Base-by-base conservation (phyloP, 2,888 invertebrate species). In the Aradus depressus region DNA sequence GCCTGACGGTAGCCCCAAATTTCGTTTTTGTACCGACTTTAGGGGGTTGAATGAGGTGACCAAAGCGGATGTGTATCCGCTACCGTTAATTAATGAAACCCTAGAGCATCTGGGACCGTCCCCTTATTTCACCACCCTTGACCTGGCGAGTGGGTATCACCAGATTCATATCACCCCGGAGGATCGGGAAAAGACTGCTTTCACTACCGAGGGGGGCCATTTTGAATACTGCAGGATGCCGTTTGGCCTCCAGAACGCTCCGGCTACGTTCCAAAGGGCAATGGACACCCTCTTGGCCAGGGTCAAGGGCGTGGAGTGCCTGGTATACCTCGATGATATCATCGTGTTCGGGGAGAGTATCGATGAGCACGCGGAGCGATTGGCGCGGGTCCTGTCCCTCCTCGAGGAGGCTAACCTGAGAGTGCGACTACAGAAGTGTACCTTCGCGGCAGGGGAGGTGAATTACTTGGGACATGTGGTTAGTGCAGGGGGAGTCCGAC, bases 31-130 rank as follows among this genome's bases (percentile, higher is more conserved):
- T 32, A 59, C 61, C 3, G 64, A 64, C 39, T 65, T 58, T 44
- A 50, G 63, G 2, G 52, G 48, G 14, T n/a, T 65, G 4, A 66
- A 66, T 38, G 53, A 57, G 4, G 51, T 56, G 0, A 65, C 64
- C 0, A 56, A 60, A 1, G 59, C 60, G 1, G 63, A 65, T 50
- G 42, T 59, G 1, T 62, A 62, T 48, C 64, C 64, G 1, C 39
- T 66, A 10, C 64, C 65, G 1, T 58, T 61, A 43, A 59, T 66
- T 12, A 50, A 59, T 8, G 64, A 65, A n/a, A 60, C 62, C 8
- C 42, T 62, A 21, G 61, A 64, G 28, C 53, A 55, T 37, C 44
- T 64, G 19, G 58, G 60, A 0, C 56, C 59, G 5, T 50, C 60
- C 1, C 48, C 47, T 14, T 58, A 57, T 41, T 65, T 61, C 38